Percentiles rank a stretch among this genome's conserved stretches.
phyloP scores from a whole-genome alignment of 2,888 invertebrate species.

The Digitonthophagus gazella region DNA sequence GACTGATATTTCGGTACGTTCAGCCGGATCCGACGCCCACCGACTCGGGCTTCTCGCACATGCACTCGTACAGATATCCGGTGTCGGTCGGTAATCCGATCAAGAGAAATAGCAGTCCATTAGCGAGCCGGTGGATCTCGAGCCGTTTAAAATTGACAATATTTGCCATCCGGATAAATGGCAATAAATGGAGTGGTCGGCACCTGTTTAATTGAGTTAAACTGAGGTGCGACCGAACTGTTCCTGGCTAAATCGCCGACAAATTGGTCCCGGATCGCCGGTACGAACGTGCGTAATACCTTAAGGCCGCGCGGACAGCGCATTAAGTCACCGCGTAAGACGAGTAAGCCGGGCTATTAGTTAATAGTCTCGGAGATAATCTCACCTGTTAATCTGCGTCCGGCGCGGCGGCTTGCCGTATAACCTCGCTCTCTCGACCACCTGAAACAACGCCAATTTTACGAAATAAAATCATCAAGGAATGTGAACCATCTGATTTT shows the following conservation, averaged over 20 bases:
- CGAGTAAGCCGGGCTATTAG: conserved; percentile 16
- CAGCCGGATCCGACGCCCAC: not conserved
- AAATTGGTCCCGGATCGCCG: not conserved
- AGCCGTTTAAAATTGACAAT: not conserved
- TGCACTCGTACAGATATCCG: not conserved
- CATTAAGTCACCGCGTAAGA: conserved; percentile 11
- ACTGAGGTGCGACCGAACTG: not conserved
- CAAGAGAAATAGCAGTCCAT: not conserved
- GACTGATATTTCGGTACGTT: not conserved
- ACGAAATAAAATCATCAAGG: not conserved
- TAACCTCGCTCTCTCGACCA: not conserved
- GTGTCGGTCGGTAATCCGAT: not conserved
- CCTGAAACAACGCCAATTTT: conserved; percentile 10
- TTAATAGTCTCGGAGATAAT: conserved; percentile 13
- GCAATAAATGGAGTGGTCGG: not conserved
- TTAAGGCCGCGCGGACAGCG: conserved; percentile 3
- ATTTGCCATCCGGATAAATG: not conserved
- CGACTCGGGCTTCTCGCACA: not conserved
- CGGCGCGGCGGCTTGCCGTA: not conserved
- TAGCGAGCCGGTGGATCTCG: not conserved
- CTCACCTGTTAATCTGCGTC: conserved; percentile 13
- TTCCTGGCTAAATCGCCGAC: not conserved
- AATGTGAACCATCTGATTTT: too few relatives aligned
- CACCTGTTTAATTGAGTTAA: not conserved
- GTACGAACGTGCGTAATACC: not conserved